phyloP scores from a whole-genome alignment of 1,140 invertebrate species.

The Ostrea denselamellosa region DNA sequence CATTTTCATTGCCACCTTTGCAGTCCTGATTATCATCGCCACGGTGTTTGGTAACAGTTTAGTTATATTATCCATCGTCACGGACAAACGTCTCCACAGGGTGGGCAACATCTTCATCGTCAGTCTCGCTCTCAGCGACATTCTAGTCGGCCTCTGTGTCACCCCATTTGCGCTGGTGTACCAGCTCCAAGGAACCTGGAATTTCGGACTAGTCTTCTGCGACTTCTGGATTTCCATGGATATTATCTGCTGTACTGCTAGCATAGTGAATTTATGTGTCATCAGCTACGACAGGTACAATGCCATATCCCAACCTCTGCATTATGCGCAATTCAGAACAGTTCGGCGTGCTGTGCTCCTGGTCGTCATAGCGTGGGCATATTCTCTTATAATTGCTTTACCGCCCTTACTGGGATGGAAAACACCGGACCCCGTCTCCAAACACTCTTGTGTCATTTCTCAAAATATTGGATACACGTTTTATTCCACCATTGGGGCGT shows the following conservation, averaged over 20 bases:
- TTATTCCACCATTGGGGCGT: conserved; percentile 78
- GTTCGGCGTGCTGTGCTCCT: conserved; percentile 88
- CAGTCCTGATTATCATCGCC: conserved; percentile 53
- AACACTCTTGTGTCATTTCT: conserved; percentile 69
- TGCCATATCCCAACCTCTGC: conserved; percentile 80
- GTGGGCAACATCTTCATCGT: conserved; percentile 97
- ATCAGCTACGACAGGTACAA: conserved; percentile 81
- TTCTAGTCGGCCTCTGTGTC: conserved; percentile 86
- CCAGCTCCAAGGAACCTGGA: conserved; percentile 73
- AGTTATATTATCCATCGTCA: conserved; percentile 90
- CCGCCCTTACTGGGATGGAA: conserved; percentile 95
- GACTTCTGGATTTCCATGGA: conserved; percentile 80
- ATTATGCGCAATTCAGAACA: conserved; percentile 89
- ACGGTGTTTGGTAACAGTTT: conserved; percentile 87
- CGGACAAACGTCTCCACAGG: conserved; percentile 90
- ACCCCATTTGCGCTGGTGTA: conserved; percentile 67
- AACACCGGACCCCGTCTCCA: conserved; percentile 42
- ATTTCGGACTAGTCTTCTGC: conserved; percentile 77
- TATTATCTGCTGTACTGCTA: conserved; percentile 81
- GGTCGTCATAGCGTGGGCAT: conserved; percentile 94
- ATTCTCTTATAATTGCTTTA: conserved; percentile 93
- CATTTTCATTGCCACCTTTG: conserved; percentile 53
- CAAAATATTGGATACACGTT: conserved; percentile 77
- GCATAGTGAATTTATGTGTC: conserved; percentile 81
- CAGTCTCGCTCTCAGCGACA: conserved; percentile 93